Evolutionary conservation across 2,797 vertebrate genomes (phyloP).

Genomic region (Xerus rutilus): DNA sequence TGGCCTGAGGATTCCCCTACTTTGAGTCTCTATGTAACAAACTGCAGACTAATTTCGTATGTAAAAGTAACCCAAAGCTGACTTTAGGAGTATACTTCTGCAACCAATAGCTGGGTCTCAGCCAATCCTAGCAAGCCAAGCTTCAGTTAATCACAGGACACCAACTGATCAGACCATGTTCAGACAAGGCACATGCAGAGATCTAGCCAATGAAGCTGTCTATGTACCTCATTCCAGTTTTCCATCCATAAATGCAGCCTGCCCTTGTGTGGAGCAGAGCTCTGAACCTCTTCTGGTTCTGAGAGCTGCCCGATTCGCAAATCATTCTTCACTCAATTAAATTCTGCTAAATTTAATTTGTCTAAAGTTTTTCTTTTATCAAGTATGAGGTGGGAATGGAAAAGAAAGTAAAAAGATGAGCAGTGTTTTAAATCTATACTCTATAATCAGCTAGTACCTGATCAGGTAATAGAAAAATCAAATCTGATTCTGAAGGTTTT

Average conservation of each 20-base stretch:
- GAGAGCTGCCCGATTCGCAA: not conserved
- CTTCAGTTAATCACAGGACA: not conserved
- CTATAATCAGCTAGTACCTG: not conserved
- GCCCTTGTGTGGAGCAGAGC: rapidly evolving
- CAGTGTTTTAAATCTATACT: not conserved
- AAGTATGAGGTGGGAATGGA: not conserved
- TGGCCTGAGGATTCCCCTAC: not conserved
- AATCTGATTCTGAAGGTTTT: not conserved
- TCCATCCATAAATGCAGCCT: not conserved
- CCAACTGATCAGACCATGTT: not conserved
- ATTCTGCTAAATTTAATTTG: not conserved
- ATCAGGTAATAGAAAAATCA: not conserved
- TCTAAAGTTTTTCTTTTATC: not conserved
- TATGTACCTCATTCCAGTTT: not conserved
- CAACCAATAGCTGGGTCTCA: not conserved
- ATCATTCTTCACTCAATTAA: not conserved
- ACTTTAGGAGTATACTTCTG: not conserved
- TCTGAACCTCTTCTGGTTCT: not conserved
- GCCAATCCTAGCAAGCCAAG: not conserved
- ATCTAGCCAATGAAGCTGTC: not conserved
- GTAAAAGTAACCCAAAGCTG: not conserved
- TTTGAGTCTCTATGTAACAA: not conserved
- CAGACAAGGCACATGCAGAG: not conserved
- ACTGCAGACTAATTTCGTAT: not conserved
- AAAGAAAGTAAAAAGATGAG: not conserved